These are phyloP conservation scores for Thymelicus lineola DNA, from an alignment of 2,888 invertebrate genomes.

Conservation along the genomic window DNA sequence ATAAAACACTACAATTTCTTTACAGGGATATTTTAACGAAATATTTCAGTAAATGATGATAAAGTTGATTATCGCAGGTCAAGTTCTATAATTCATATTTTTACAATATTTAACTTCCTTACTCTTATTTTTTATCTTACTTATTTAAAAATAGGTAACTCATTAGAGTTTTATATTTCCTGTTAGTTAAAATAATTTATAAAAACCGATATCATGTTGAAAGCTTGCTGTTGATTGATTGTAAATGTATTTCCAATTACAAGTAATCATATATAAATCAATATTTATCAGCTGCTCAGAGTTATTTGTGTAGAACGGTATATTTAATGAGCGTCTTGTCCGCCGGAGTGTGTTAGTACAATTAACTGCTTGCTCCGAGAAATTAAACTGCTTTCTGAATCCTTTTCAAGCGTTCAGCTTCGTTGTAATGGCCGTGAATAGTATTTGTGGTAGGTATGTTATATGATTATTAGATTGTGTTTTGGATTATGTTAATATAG, in stretches of 20 bases:
- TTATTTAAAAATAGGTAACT: no score
- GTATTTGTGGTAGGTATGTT: neutral
- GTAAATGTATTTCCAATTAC: slow-evolving; percentile 6
- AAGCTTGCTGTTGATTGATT: neutral
- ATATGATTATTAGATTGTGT: neutral
- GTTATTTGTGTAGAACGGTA: slow-evolving; percentile 22
- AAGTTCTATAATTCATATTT: no score
- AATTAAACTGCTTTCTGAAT: slow-evolving; percentile 33
- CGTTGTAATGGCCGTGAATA: slow-evolving; percentile 21
- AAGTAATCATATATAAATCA: slow-evolving; percentile 12
- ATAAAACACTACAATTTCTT: no score
- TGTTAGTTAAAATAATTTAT: neutral
- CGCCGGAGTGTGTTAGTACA: slow-evolving; percentile 23
- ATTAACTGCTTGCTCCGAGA: slow-evolving; percentile 34
- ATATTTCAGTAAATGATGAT: no score
- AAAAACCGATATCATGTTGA: neutral
- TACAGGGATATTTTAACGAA: no score
- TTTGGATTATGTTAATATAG: no score
- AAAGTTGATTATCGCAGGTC: no score
- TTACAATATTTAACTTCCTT: no score
- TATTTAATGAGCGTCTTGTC: slow-evolving; percentile 30
- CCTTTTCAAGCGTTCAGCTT: slow-evolving; percentile 27
- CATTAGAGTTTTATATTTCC: no score
- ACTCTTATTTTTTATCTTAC: no score
- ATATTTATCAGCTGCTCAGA: slow-evolving; percentile 18